Evolutionary conservation across 1,140 invertebrate genomes (phyloP).

Genomic region (Macrosteles quadrilineatus): DNA sequence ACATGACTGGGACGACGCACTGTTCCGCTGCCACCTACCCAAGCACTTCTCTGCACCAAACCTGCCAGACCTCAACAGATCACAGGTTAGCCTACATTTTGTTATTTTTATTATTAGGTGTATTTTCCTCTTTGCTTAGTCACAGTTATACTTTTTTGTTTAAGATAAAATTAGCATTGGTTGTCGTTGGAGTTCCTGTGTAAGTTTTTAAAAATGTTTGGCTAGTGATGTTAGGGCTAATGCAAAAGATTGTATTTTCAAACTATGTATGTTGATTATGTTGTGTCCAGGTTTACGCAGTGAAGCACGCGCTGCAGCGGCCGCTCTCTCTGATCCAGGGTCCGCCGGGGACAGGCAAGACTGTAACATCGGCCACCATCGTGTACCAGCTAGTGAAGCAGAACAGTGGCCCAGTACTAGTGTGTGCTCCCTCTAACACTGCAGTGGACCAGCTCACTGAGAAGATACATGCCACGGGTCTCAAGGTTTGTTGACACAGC

Average conservation of each 20-base stretch:
- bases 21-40: conserved; percentile 86
- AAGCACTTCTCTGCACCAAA: conserved; percentile 98
- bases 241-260: too few relatives aligned
- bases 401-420: conserved; percentile 90
- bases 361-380: conserved; percentile 98
- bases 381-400: conserved; percentile 98
- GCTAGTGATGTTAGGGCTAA: too few relatives aligned
- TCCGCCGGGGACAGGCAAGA: conserved; percentile 88
- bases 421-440: conserved; percentile 98
- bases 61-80: conserved; percentile 95
- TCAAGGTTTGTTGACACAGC: conserved; percentile 71
- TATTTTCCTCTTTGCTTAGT: too few relatives aligned
- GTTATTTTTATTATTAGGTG: neutral
- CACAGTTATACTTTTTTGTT: too few relatives aligned
- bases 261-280: too few relatives aligned
- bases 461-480: conserved; percentile 96
- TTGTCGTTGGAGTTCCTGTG: too few relatives aligned
- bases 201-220: too few relatives aligned
- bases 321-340: conserved; percentile 96
- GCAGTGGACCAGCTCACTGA: conserved; percentile 99
- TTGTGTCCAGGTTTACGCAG: conserved; percentile 87
- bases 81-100: conserved; percentile 61
- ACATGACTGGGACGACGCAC: conserved; percentile 95
- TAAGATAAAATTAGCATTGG: too few relatives aligned
- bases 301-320: conserved; percentile 97